Evolutionary conservation across 2,888 invertebrate species (phyloP), one percentile per base, ranked within the genome.

Genomic region (Eilema griseolum): DNA sequence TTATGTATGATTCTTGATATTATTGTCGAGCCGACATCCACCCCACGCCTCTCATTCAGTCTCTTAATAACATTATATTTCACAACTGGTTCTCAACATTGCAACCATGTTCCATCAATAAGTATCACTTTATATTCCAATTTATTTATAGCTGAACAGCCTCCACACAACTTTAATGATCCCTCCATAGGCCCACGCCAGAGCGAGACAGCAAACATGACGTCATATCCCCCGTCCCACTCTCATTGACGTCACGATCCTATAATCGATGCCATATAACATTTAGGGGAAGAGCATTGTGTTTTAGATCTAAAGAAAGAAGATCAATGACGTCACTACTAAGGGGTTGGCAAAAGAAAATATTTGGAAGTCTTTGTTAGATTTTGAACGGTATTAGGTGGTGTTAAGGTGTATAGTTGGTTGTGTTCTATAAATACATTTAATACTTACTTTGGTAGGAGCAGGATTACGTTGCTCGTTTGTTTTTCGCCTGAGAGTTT

Each of bases 181-280:
- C 46, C 66, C 68, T 79, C 41, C 10, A 72, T 73, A 33, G 66
- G 37, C 71, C 57, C 70, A 23, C 5, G 76, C 75, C 37, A 41
- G 79, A 87, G 64, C 26, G 81, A 82, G 84, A 81, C 37, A 28
- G 69, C 66, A 59, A 46, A 72, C 62, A 80, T 87, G 87, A 89
- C 88, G 88, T 89, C 88, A 88, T 78, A 79, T 79, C 71, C 61
- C 63, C 81, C 67, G 80, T n/a, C 70, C 86, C 80, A 12, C 73
- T 64, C 84, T 76, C 80, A 76, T 83, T 86, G 86, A 84, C 86
- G 84, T 82, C 82, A 81, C 72, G 56, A 61, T 59, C 41, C 61
- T 60, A 69, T 70, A 83, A 82, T 78, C 81, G 73, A 83, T 83
- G 76, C 28, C 63, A 71, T 62, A 72, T 65, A 63, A 67, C 72